Conservation (phyloP, 2,888 invertebrate species). For the Callosobruchus maculatus region DNA sequence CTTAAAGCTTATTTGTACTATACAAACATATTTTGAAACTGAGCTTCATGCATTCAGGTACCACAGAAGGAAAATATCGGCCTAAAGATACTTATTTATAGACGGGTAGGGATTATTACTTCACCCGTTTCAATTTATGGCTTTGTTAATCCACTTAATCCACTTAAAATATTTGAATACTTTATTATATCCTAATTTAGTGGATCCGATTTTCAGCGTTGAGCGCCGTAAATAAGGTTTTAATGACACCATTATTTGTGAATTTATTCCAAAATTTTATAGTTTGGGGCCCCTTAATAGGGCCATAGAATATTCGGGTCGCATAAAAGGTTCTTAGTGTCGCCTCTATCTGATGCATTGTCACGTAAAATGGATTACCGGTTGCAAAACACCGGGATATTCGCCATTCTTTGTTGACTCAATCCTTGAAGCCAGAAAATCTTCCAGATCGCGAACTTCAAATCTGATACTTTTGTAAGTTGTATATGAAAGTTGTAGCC, state of each 20-base stretch:
- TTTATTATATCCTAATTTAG: neutral
- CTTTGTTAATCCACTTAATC: slow-evolving; percentile 15
- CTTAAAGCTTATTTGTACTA: neutral
- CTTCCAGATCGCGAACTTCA: too few relatives aligned
- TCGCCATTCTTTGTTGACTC: neutral
- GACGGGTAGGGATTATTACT: slow-evolving; percentile 9
- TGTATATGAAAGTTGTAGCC: too few relatives aligned
- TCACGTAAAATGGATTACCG: neutral
- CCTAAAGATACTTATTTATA: slow-evolving; percentile 11
- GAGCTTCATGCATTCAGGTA: neutral
- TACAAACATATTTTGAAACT: neutral
- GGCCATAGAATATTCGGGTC: neutral
- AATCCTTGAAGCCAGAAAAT: too few relatives aligned
- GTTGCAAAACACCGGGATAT: neutral
- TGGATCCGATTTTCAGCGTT: neutral
- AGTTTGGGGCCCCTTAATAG: neutral
- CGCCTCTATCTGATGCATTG: neutral
- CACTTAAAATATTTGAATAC: slow-evolving; percentile 14
- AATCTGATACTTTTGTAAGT: too few relatives aligned
- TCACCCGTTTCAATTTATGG: slow-evolving; percentile 10
- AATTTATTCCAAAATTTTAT: neutral
- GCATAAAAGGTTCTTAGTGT: neutral
- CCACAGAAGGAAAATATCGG: slow-evolving; percentile 11
- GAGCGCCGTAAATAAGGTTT: neutral
- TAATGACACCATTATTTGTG: neutral